These are phyloP conservation scores for Rhea americana DNA, from an alignment of 2,113 vertebrate genomes.

Conservation along the genomic window DNA sequence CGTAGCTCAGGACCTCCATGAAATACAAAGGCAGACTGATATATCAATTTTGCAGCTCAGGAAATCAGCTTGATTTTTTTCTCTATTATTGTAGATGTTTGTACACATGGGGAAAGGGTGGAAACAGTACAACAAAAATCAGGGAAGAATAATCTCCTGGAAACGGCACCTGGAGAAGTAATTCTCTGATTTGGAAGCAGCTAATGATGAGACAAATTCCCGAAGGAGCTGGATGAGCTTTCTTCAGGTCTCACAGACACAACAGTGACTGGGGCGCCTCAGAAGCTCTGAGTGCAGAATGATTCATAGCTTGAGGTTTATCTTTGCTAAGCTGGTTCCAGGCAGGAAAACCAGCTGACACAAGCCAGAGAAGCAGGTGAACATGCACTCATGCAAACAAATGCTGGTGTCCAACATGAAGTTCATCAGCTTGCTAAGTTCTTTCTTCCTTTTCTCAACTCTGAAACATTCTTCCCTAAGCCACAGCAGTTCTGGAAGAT, in stretches of 20 bases:
- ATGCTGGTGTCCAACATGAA: background rate
- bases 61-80: background rate
- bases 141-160: background rate
- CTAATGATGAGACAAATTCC: background rate
- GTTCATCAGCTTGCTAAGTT: background rate
- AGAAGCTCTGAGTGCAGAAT: background rate
- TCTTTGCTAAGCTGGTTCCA: background rate
- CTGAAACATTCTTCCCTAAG: background rate
- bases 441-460: background rate
- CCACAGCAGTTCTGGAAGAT: background rate
- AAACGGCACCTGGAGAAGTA: background rate
- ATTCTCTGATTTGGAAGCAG: background rate
- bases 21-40: background rate
- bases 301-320: background rate
- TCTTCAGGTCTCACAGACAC: background rate
- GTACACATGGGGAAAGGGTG: background rate
- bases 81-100: background rate
- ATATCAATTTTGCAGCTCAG: background rate
- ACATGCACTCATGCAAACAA: rapidly evolving
- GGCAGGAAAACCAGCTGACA: background rate
- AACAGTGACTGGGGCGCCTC: rapidly evolving
- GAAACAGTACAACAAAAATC: background rate
- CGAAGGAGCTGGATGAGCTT: background rate
- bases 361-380: background rate
- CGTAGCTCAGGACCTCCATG: background rate